These are phyloP conservation scores for Patella ulyssiponensis DNA, from an alignment of 2,888 invertebrate genomes.

Conservation along the genomic window DNA sequence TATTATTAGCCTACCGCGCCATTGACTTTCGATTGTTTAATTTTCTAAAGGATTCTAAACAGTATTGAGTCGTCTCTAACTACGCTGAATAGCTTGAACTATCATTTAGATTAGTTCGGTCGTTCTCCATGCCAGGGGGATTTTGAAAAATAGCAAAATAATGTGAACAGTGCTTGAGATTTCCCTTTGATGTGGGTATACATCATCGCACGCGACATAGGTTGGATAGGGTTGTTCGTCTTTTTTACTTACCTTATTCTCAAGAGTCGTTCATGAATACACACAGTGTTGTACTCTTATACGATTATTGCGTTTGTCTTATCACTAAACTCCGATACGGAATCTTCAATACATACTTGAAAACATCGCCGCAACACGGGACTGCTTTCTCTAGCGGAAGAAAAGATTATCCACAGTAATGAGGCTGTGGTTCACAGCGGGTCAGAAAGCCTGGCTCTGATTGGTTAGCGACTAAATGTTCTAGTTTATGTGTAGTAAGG, in stretches of 20 bases:
- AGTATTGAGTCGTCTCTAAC: background rate
- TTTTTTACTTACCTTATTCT: background rate
- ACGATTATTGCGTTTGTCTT: background rate
- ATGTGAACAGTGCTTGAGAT: conserved; percentile 46
- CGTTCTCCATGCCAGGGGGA: conserved; percentile 14
- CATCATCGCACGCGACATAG: conserved; percentile 31
- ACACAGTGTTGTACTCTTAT: too few relatives aligned
- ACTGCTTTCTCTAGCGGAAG: conserved; percentile 60
- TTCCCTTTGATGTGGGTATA: conserved; percentile 53
- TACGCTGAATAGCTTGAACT: background rate
- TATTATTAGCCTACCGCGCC: conserved; percentile 7
- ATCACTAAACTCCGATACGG: conserved; percentile 3
- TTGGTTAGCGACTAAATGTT: conserved; percentile 61
- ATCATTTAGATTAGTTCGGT: conserved; percentile 14
- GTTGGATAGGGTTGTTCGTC: conserved; percentile 3
- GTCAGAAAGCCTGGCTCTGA: conserved; percentile 58
- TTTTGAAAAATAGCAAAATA: conserved; percentile 59
- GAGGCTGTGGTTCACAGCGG: conserved; percentile 55
- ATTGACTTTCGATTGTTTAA: conserved; percentile 8
- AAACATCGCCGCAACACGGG: conserved; percentile 52
- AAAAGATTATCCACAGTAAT: conserved; percentile 52
- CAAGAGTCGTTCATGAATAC: too few relatives aligned
- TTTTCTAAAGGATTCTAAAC: background rate
- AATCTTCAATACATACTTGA: conserved; percentile 11
- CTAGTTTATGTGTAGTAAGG: conserved; percentile 57